Conservation (phyloP, 1,140 invertebrate species). For the Heterodera schachtii region DNA sequence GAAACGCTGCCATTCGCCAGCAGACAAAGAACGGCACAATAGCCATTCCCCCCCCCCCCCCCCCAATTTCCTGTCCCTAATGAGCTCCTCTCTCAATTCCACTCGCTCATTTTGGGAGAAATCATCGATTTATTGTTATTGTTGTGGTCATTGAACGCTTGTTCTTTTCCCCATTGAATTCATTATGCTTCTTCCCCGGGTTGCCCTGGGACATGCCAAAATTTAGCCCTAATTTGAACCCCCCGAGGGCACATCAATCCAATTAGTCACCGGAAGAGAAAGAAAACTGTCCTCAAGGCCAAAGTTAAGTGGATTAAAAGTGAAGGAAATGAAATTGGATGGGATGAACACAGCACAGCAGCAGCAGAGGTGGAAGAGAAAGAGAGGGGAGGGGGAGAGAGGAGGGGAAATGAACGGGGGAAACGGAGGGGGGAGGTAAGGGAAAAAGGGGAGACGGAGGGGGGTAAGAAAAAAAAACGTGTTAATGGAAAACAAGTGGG, state of each 20-base stretch:
- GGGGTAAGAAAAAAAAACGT: no score
- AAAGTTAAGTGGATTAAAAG: conserved; percentile 14
- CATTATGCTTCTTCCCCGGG: neutral
- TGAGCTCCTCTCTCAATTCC: neutral
- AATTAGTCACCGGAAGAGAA: conserved; percentile 1
- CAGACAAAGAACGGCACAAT: neutral
- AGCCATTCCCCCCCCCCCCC: neutral
- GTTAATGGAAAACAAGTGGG: neutral
- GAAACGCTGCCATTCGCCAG: neutral
- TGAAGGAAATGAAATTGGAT: conserved; percentile 2
- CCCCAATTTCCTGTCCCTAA: neutral
- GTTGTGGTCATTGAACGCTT: neutral
- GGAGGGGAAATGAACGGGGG: no score
- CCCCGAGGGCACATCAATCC: conserved; percentile 2
- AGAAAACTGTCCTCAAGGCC: neutral
- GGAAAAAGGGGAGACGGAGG: no score
- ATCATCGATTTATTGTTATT: neutral
- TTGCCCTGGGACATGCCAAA: neutral
- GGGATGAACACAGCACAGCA: neutral
- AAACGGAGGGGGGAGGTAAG: no score
- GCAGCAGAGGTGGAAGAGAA: no score
- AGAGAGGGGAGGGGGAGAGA: no score
- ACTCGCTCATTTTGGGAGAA: neutral
- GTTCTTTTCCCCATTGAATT: neutral
- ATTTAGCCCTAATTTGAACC: neutral